Percentiles rank a stretch among this genome's conserved stretches.
Conservation (phyloP, 1,140 invertebrate species). For the Orchestia grillus region DNA sequence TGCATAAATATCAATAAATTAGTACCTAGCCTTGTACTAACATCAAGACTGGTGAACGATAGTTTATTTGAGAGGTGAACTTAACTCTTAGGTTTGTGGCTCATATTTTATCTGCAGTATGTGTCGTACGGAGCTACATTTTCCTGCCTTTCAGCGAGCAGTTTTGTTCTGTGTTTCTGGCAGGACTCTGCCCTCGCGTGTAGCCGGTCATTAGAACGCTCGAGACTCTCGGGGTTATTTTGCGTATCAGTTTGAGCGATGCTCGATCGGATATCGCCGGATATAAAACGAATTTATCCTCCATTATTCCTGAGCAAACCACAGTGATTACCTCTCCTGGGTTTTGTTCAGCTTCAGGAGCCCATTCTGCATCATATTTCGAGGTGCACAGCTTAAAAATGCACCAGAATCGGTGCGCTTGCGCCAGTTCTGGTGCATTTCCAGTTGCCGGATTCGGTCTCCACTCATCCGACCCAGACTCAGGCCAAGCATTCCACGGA, state of each 20-base stretch:
- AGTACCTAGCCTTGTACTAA: too few relatives aligned
- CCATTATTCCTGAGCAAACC: slow-evolving; percentile 1
- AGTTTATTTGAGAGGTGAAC: too few relatives aligned
- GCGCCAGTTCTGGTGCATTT: background rate
- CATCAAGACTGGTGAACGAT: too few relatives aligned
- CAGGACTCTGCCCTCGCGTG: too few relatives aligned
- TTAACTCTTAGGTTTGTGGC: too few relatives aligned
- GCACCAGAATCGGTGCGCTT: background rate
- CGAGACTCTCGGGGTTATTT: too few relatives aligned
- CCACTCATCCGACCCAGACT: background rate
- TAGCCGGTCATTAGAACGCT: too few relatives aligned
- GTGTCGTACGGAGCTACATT: too few relatives aligned
- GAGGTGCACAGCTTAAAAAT: background rate
- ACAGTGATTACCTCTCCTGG: background rate
- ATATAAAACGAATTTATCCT: background rate
- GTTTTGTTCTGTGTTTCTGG: too few relatives aligned
- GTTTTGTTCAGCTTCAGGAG: background rate
- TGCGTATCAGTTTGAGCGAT: background rate
- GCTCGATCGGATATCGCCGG: background rate
- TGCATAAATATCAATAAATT: too few relatives aligned
- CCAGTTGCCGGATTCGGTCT: background rate
- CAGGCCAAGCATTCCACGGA: background rate
- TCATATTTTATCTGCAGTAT: slow-evolving; percentile 79
- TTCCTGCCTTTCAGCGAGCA: too few relatives aligned
- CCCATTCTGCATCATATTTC: background rate